Conservation (phyloP, 2,888 invertebrate genomes). For the Caenorhabditis doughertyi region DNA sequence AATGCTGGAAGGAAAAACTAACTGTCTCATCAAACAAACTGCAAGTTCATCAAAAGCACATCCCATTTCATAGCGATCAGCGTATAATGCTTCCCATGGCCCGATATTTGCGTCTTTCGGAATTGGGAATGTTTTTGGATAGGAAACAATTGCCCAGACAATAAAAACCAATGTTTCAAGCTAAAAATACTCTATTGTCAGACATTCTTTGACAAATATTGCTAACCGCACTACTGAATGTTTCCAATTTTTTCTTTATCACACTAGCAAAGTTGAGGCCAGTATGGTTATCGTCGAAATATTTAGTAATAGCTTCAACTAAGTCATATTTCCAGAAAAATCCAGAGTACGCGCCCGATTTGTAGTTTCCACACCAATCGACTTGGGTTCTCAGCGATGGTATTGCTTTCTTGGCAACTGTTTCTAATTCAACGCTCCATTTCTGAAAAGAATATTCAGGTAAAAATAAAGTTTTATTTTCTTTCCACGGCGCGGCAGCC, state of each 20-base stretch:
- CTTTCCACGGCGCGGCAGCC: no score
- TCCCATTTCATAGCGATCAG: slow-evolving; percentile 27
- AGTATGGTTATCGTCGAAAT: no score
- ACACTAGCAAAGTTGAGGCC: not conserved
- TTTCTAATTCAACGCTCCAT: slow-evolving; percentile 4
- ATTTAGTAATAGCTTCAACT: not conserved
- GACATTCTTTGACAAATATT: no score
- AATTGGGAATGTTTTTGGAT: slow-evolving; percentile 10
- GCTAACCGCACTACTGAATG: not conserved
- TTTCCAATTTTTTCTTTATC: not conserved
- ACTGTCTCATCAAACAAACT: slow-evolving; percentile 14
- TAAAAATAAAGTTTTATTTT: no score
- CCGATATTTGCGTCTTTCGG: not conserved
- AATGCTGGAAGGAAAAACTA: no score
- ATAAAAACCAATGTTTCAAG: not conserved
- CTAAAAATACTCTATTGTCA: no score
- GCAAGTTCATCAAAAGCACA: slow-evolving; percentile 10
- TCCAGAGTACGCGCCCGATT: not conserved
- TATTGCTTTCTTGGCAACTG: not conserved
- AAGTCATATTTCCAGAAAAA: slow-evolving; percentile 17
- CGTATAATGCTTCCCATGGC: slow-evolving; percentile 13
- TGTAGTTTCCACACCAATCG: not conserved
- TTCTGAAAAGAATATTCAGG: not conserved
- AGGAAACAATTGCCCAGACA: not conserved
- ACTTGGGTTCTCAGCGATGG: no score